These are phyloP conservation scores for Glaucopsyche alexis DNA, from an alignment of 2,888 invertebrate species.

Conservation along the genomic window DNA sequence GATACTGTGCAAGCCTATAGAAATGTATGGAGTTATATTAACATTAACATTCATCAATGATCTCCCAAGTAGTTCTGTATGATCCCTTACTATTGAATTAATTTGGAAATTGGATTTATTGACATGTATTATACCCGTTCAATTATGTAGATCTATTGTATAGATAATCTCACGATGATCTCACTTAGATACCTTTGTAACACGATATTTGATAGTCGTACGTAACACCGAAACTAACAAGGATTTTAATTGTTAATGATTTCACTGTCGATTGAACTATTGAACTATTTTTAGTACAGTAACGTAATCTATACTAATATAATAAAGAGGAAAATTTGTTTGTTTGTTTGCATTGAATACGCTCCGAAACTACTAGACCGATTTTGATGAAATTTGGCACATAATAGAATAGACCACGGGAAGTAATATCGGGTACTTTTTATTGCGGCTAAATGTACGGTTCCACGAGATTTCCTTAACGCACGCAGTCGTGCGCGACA, in stretches of 20 bases:
- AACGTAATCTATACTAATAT: no score
- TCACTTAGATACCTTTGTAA: slow-evolving; percentile 8
- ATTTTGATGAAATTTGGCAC: no score
- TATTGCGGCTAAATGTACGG: no score
- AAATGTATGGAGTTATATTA: neutral
- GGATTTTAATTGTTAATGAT: neutral
- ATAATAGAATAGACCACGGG: no score
- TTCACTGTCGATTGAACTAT: neutral
- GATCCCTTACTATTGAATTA: neutral
- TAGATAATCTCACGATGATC: neutral
- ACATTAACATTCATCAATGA: neutral
- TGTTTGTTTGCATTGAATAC: no score
- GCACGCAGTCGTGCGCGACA: no score
- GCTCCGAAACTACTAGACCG: no score
- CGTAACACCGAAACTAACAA: neutral
- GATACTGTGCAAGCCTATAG: neutral
- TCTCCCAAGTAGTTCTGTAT: neutral
- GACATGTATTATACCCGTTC: slow-evolving; percentile 2
- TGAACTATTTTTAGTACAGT: neutral
- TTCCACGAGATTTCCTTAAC: no score
- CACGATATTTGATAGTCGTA: slow-evolving; percentile 2
- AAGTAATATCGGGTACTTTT: no score
- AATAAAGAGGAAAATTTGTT: no score
- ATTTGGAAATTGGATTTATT: slow-evolving; percentile 20
- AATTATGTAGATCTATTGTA: slow-evolving; percentile 18